These are phyloP conservation scores for Morelia viridis DNA, from an alignment of 2,797 vertebrate species.

Conservation along the genomic window DNA sequence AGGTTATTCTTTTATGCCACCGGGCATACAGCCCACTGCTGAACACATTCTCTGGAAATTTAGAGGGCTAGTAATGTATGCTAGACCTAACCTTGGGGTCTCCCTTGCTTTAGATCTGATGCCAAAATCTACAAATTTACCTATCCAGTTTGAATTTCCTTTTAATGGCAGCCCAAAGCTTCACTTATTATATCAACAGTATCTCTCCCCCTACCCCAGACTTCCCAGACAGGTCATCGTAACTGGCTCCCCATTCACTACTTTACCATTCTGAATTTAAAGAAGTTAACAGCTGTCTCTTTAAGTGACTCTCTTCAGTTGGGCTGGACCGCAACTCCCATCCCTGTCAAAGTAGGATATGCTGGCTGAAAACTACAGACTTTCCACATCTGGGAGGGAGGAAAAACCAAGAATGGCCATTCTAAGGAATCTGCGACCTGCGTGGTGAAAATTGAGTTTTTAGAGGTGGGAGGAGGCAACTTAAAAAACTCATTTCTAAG, in stretches of 20 bases:
- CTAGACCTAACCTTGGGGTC: not conserved
- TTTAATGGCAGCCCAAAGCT: not conserved
- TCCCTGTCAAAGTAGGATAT: not conserved
- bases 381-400: not conserved
- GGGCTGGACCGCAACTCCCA: not conserved
- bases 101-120: not conserved
- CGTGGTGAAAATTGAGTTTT: too few species aligned
- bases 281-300: not conserved
- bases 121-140: not conserved
- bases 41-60: not conserved
- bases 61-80: not conserved
- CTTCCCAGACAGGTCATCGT: not conserved
- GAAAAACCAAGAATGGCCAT: not conserved
- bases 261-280: not conserved
- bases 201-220: not conserved
- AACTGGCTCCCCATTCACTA: not conserved
- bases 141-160: not conserved
- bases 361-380: not conserved
- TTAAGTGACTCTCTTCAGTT: not conserved
- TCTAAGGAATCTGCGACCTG: not conserved
- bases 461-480: not conserved
- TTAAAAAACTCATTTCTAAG: not conserved
- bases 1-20: not conserved
- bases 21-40: too few species aligned
- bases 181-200: not conserved